Percentiles rank a stretch among this genome's conserved stretches.
These are phyloP conservation scores for Candidula unifasciata DNA, from an alignment of 2,888 invertebrate species.

Conservation along the genomic window DNA sequence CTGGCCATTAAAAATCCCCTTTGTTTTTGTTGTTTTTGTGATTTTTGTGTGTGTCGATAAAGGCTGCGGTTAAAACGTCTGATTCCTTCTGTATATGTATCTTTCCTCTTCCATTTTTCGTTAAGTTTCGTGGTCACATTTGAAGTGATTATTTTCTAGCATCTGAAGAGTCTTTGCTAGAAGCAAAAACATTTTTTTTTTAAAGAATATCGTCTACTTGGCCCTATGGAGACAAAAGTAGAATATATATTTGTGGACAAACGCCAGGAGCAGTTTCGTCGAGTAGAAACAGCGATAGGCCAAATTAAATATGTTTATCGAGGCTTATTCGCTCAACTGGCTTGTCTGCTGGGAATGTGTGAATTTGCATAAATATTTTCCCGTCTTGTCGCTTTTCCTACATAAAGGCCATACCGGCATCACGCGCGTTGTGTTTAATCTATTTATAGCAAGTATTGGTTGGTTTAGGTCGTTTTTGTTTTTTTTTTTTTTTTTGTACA, in stretches of 20 bases:
- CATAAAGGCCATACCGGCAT: background rate
- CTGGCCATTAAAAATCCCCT: no score
- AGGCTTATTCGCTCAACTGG: background rate
- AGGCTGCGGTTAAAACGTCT: no score
- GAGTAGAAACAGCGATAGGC: background rate
- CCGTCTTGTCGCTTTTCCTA: background rate
- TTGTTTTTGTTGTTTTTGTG: no score
- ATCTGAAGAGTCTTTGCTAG: background rate
- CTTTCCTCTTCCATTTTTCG: no score
- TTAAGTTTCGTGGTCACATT: no score
- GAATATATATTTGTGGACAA: background rate
- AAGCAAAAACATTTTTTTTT: background rate
- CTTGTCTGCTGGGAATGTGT: background rate
- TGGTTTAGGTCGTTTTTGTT: no score
- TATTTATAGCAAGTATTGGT: background rate
- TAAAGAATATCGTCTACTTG: background rate
- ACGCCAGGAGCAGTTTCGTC: background rate
- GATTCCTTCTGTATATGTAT: no score
- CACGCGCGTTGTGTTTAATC: background rate
- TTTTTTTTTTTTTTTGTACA: no score
- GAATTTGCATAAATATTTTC: background rate
- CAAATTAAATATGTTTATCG: conserved; percentile 1
- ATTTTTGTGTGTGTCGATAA: no score
- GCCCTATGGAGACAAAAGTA: background rate
- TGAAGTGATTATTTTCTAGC: no score